Percentiles rank a stretch among this genome's conserved stretches.
phyloP scores from a whole-genome alignment of 2,888 invertebrate genomes.

The Ormyrus nitidulus region DNA sequence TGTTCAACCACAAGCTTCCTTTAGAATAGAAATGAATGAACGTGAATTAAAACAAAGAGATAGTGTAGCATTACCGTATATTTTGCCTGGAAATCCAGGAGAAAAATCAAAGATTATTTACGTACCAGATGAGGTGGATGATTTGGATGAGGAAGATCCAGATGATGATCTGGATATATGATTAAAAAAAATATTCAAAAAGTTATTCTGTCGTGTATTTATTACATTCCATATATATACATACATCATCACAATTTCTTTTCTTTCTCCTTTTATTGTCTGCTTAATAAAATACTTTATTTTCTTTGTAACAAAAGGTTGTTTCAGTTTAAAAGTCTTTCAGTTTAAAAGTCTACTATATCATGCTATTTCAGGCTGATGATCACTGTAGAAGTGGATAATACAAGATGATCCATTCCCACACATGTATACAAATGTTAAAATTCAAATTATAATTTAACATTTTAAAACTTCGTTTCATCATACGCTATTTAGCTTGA shows the following conservation, averaged over 20 bases:
- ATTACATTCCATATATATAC: conserved; percentile 55
- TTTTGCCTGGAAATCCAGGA: conserved; percentile 56
- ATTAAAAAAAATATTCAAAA: conserved; percentile 36
- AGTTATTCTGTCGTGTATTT: conserved; percentile 66
- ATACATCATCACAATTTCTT: conserved; percentile 1
- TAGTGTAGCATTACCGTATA: conserved; percentile 69
- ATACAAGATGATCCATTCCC: not conserved
- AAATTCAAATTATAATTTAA: conserved; percentile 30
- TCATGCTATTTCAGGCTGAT: too few species aligned
- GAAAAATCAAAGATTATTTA: conserved; percentile 80
- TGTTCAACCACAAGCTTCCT: conserved; percentile 65
- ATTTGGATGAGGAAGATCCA: conserved; percentile 91
- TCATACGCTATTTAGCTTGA: too few species aligned
- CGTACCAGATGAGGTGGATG: conserved; percentile 86
- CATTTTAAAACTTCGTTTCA: conserved; percentile 8
- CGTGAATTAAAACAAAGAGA: conserved; percentile 70
- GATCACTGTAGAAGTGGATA: not conserved
- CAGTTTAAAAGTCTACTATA: too few species aligned
- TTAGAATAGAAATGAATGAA: conserved; percentile 70
- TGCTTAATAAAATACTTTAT: conserved; percentile 41
- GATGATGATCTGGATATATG: conserved; percentile 83
- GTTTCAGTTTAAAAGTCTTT: not conserved
- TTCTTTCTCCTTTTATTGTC: conserved; percentile 36
- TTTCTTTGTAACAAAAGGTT: conserved; percentile 27
- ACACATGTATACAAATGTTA: conserved; percentile 24